phyloP scores from a whole-genome alignment of 2,113 vertebrate genomes.

The Carassius gibelio region DNA sequence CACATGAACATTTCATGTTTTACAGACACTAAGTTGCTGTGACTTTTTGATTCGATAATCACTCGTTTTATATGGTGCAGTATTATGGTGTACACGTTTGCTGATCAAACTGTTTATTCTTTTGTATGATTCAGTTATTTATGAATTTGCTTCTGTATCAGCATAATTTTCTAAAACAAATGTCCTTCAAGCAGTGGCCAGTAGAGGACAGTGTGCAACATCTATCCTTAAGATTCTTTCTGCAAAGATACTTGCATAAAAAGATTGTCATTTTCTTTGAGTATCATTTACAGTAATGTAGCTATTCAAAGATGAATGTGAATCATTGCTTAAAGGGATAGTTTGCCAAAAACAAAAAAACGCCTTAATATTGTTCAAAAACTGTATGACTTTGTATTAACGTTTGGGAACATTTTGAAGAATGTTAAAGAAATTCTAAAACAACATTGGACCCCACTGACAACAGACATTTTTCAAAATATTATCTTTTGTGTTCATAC shows the following conservation, averaged over 20 bases:
- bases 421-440: background rate
- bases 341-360: background rate
- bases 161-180: constrained; percentile 62
- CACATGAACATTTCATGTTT: background rate
- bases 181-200: constrained; percentile 58
- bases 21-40: background rate
- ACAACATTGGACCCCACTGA: background rate
- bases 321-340: background rate
- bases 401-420: background rate
- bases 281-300: background rate
- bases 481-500: background rate
- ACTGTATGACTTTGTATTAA: background rate
- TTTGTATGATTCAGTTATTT: constrained; percentile 12
- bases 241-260: background rate
- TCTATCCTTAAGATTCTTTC: constrained; percentile 2
- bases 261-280: background rate
- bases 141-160: constrained; percentile 65
- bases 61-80: background rate
- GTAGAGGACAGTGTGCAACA: constrained; percentile 66
- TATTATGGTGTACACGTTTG: constrained; percentile 7
- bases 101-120: background rate
- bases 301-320: background rate
- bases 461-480: background rate
- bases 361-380: background rate
- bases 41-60: background rate